A percentile compares a stretch with the other conserved stretches of the same genome.
Conservation (phyloP, 2,113 vertebrate genomes). For the Pseudorasbora parva region DNA sequence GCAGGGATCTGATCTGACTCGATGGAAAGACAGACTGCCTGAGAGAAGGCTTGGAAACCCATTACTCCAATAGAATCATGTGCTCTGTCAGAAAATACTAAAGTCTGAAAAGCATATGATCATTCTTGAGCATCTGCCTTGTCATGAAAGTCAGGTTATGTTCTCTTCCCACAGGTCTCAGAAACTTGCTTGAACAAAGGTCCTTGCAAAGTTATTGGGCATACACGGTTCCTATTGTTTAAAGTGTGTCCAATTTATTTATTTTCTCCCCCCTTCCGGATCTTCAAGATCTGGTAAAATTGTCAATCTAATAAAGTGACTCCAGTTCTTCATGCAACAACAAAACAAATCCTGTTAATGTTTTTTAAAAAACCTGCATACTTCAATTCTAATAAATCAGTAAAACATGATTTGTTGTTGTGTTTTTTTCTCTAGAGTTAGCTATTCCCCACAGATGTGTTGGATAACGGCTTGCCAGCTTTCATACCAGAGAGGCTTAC, state of each 20-base stretch:
- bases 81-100: background rate
- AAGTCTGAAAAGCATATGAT: background rate
- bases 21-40: background rate
- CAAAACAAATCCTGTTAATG: background rate
- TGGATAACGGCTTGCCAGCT: slow-evolving; percentile 47
- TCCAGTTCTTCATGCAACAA: background rate
- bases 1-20: slow-evolving; percentile 29
- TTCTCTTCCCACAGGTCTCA: slow-evolving; percentile 5
- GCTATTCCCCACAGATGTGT: slow-evolving; percentile 61
- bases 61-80: background rate
- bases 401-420: slow-evolving; percentile 3
- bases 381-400: slow-evolving; percentile 25
- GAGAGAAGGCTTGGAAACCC: slow-evolving; percentile 7
- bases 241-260: background rate
- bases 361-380: background rate
- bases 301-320: slow-evolving; percentile 1
- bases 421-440: slow-evolving; percentile 25
- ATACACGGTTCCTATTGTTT: slow-evolving; percentile 1
- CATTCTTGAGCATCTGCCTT: background rate
- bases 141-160: slow-evolving; percentile 1
- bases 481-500: slow-evolving; percentile 50
- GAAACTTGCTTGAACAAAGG: background rate
- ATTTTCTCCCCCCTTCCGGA: background rate
- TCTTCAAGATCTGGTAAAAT: background rate
- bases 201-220: background rate